These are phyloP conservation scores for Sceloporus tristichus DNA, from an alignment of 2,113 vertebrate species.

Conservation along the genomic window DNA sequence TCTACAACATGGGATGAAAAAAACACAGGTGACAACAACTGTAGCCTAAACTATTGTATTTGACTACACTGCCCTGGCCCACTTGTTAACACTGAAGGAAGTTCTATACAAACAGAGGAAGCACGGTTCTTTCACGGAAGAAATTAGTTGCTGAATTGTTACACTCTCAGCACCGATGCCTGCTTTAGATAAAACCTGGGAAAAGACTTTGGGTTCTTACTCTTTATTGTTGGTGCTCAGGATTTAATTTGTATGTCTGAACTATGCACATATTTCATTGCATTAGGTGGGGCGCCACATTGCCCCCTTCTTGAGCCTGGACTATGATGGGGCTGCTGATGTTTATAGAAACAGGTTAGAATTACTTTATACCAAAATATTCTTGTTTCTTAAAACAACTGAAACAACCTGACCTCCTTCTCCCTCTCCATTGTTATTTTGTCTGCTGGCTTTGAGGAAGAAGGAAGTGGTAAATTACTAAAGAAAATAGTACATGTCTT, in stretches of 20 bases:
- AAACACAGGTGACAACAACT: constrained; percentile 81
- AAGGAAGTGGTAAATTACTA: constrained; percentile 84
- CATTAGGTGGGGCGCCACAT: constrained; percentile 69
- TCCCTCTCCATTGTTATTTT: constrained; percentile 79
- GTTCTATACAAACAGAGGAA: constrained; percentile 88
- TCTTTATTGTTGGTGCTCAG: constrained; percentile 84
- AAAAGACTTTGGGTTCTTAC: constrained; percentile 80
- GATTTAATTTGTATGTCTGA: constrained; percentile 79
- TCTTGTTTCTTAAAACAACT: constrained; percentile 77
- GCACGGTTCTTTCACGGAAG: constrained; percentile 79
- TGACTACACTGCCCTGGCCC: constrained; percentile 64
- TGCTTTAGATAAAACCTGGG: constrained; percentile 88
- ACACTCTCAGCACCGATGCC: constrained; percentile 79
- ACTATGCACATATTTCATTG: constrained; percentile 79
- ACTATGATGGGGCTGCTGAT: constrained; percentile 77
- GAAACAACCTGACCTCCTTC: constrained; percentile 68
- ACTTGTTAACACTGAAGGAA: constrained; percentile 81
- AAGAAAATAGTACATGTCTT: constrained; percentile 74
- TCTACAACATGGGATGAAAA: constrained; percentile 63
- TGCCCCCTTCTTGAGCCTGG: constrained; percentile 61
- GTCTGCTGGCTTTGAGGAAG: constrained; percentile 78
- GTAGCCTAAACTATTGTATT: constrained; percentile 66
- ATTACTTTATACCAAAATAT: constrained; percentile 72
- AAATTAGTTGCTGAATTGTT: constrained; percentile 79
- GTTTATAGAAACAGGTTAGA: constrained; percentile 80